Evolutionary conservation across 2,113 vertebrate species (phyloP), one percentile per base, ranked within the genome.

Genomic region (Gallinago media): DNA sequence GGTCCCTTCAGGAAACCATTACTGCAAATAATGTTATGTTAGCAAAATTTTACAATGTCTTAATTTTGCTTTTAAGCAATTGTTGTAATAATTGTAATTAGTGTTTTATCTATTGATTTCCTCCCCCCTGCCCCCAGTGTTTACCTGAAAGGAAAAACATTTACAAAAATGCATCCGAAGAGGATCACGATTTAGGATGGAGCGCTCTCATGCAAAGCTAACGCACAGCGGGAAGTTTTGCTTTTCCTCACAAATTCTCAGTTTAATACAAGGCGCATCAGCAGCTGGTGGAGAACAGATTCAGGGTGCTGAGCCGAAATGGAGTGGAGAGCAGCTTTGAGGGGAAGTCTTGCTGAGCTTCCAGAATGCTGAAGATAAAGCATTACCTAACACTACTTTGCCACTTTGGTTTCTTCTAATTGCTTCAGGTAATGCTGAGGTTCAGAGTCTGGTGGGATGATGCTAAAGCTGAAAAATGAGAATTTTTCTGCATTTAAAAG

Each of bases 181-280:
- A 87, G 54, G 67, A 50, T 83, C 83, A 65, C 12, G 26, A 61
- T 94, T 94, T 78, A 47, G 91, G 84, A 26, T 85, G 14, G 38
- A 94, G 85, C 95, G 96, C 97, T 97, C 86, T 96, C 95, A 55
- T 82, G 95, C 88, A 93, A 94, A 95, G 91, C 92, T 97, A 96
- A 96, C 58, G 62, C 96, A 49, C 96, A 96, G 96, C 18, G 3
- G 97, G 98, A 94, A 92, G 81, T 89, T 93, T 40, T 96, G 96
- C 97, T 97, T 94, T 96, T 94, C 95, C 95, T 95, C 92, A 93
- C 86, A 96, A 92, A 96, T 97, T 97, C 97, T 97, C 94, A 15
- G 75, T 83, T 95, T 91, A 93, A 61, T 89, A 50, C 82, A 52
- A 77, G 88, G 93, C 65, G 1, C 73, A 76, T 70, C 29, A 81